phyloP scores from a whole-genome alignment of 2,113 vertebrate species.

The Vombatus ursinus region DNA sequence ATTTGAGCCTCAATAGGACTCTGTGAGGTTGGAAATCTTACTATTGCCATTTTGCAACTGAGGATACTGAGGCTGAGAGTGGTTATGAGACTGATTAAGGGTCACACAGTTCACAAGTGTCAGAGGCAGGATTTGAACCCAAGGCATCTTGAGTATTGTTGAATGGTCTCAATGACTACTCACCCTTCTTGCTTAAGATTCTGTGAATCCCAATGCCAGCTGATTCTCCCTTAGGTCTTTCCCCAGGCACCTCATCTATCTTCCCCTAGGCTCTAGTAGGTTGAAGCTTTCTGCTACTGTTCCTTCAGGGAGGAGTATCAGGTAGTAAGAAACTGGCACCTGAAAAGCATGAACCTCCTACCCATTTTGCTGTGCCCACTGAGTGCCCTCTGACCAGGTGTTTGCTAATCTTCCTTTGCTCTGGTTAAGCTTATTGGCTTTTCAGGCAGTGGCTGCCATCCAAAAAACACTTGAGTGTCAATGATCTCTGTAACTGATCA shows the following conservation, averaged over 20 bases:
- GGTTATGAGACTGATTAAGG: not conserved
- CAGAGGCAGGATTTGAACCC: not conserved
- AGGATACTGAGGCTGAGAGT: not conserved
- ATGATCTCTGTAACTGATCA: not conserved
- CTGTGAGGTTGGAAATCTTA: too few species aligned
- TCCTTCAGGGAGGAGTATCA: not conserved
- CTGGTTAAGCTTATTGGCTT: too few species aligned
- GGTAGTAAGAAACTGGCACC: not conserved
- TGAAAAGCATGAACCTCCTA: too few species aligned
- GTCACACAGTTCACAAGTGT: not conserved
- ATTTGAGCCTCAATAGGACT: too few species aligned
- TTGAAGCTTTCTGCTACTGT: not conserved
- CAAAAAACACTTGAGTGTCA: slow-evolving; percentile 30
- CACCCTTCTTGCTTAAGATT: not conserved
- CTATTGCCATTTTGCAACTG: too few species aligned
- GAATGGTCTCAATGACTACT: not conserved
- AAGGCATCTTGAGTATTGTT: not conserved
- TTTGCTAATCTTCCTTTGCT: not conserved
- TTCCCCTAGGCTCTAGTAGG: not conserved
- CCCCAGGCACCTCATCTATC: not conserved
- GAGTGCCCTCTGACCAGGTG: accelerated
- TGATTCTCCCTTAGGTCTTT: not conserved
- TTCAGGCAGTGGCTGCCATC: not conserved
- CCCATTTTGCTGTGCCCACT: not conserved
- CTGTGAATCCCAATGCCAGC: not conserved